Percentiles rank a stretch among this genome's conserved stretches.
Conservation (phyloP, 2,797 vertebrate species). For the Gymnoscopelus microlampas region DNA sequence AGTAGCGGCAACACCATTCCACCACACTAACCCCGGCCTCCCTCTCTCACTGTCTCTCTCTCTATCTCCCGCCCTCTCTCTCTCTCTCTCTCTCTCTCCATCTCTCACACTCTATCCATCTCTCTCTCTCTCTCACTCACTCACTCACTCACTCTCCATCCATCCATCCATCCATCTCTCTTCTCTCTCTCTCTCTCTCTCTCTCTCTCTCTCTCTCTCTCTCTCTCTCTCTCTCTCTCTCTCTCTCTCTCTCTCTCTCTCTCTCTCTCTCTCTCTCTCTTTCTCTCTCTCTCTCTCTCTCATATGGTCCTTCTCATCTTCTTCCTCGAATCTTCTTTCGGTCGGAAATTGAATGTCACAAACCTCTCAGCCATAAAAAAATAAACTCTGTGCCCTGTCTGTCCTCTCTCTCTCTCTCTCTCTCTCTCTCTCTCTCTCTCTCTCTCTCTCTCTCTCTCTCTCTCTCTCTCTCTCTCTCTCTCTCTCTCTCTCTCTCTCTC, state of each 20-base stretch:
- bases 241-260: slow-evolving; percentile 23
- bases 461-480: slow-evolving; percentile 11
- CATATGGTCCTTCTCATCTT: slow-evolving; percentile 12
- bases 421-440: slow-evolving; percentile 14
- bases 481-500: slow-evolving; percentile 15
- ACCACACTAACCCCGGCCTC: slow-evolving; percentile 52
- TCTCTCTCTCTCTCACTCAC: slow-evolving; percentile 33
- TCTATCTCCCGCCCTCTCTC: slow-evolving; percentile 17
- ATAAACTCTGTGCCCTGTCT: slow-evolving; percentile 12
- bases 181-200: slow-evolving; percentile 16
- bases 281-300: not conserved
- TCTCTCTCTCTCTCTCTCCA: slow-evolving; percentile 28
- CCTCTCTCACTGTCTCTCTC: slow-evolving; percentile 11
- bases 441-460: slow-evolving; percentile 10
- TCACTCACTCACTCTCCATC: slow-evolving; percentile 25
- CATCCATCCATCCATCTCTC: not conserved
- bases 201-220: slow-evolving; percentile 19
- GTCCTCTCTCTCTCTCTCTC: not conserved
- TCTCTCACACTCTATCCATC: slow-evolving; percentile 34
- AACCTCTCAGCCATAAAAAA: slow-evolving; percentile 44
- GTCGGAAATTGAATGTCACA: slow-evolving; percentile 31
- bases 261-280: slow-evolving; percentile 37
- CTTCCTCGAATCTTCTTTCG: slow-evolving; percentile 57
- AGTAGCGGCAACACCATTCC: slow-evolving; percentile 48
- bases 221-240: slow-evolving; percentile 43